Evolutionary conservation across 53 echinoderm and acorn worm species (phyloP), one percentile per base, ranked within the genome.

Genomic region (Mesocentrotus franciscanus): DNA sequence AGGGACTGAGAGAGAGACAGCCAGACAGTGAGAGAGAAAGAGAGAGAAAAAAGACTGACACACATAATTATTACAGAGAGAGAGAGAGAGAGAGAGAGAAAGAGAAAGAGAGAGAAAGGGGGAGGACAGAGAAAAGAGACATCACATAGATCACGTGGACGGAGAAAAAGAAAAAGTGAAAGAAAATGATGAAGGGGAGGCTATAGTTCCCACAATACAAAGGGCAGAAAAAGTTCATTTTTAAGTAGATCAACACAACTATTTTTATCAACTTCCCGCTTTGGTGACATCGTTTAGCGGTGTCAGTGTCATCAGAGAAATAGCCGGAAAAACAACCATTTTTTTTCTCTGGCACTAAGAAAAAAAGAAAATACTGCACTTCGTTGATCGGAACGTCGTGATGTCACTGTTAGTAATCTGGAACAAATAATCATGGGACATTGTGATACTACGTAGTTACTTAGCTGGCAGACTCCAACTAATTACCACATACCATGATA

Each of bases 181-280:
- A 30, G 33, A 30, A 76, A 61, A 76, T n/a, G 33, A 32, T 30
- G 8, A 12, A 34, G 71, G 9, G 8, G 71, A 4, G 9, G 9
- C 22, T 30, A 30, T 11, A 26, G 33, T 8, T 14, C 33, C 32
- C 32, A 76, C 30, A 13, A 76, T 12, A 32, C 12, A 33, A 76
- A 76, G 14, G 76, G 34, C 13, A 32, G 33, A 13, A 10, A 70
- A 70, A 8, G 70, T 8, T 8, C 22, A 26, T 24, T 14, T 66
- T 8, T 70, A 4, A 8, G 29, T 30, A 33, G 33, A 30, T 76
- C 76, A 61, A 61, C 61, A 61, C 15, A 9, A 12, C 61, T 61
- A 61, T 61, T 76, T 16, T 76, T 33, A 76, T 76, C 30, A 33
- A 76, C 76, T 76, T 76, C 76, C 76, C 76, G 76, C 33, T 76